phyloP scores from a whole-genome alignment of 1,140 invertebrate genomes.

The Drosophila mojavensis region DNA sequence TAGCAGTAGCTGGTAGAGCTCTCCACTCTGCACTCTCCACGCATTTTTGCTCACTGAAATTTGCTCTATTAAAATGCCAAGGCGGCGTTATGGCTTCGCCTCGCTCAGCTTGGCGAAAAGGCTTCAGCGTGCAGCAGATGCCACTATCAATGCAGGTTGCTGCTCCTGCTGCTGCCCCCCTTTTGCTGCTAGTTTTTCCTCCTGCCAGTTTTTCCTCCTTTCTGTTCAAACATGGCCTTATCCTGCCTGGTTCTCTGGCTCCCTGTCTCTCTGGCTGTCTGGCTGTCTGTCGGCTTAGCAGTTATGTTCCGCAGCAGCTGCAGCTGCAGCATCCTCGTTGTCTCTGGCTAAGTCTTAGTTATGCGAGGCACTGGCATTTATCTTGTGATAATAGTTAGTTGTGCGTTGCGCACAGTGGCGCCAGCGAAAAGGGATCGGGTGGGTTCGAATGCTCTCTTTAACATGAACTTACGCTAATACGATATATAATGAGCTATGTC shows the following conservation, averaged over 20 bases:
- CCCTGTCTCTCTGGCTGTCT: background rate
- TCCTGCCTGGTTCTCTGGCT: conserved; percentile 51
- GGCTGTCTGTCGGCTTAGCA: conserved; percentile 58
- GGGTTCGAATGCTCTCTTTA: too few relatives aligned
- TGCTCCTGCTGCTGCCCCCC: conserved; percentile 49
- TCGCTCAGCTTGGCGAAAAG: conserved; percentile 1
- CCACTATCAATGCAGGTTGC: conserved; percentile 38
- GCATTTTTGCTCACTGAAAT: conserved; percentile 60
- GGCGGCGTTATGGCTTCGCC: conserved; percentile 51
- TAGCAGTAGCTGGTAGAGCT: background rate
- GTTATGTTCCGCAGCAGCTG: conserved; percentile 57
- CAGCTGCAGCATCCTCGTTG: conserved; percentile 21
- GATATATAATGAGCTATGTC: background rate
- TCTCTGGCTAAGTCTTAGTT: conserved; percentile 71
- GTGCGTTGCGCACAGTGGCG: conserved; percentile 38
- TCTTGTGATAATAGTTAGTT: conserved; percentile 80
- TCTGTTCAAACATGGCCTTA: conserved; percentile 31
- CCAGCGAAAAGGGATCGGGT: background rate
- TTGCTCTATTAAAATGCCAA: conserved; percentile 81
- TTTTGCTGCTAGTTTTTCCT: background rate
- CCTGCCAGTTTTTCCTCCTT: conserved; percentile 25
- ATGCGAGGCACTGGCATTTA: conserved; percentile 72
- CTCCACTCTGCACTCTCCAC: background rate
- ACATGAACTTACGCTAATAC: background rate
- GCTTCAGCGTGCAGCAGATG: conserved; percentile 54